phyloP scores from a whole-genome alignment of 2,797 vertebrate species.

The Sebastes variabilis region DNA sequence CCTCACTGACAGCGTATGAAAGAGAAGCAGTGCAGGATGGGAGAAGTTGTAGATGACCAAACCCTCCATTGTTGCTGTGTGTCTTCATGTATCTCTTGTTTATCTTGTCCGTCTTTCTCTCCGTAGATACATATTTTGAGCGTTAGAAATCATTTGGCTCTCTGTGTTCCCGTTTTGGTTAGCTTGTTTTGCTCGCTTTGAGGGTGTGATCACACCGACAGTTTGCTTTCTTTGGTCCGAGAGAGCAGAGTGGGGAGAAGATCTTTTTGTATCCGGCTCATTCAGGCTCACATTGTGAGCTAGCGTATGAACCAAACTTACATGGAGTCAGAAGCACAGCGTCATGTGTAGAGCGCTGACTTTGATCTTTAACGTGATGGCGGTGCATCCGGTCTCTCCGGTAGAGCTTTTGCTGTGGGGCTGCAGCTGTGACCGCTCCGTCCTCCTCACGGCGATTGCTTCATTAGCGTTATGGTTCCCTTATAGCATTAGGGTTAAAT shows the following conservation, averaged over 20 bases:
- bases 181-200: slow-evolving; percentile 32
- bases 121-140: slow-evolving; percentile 23
- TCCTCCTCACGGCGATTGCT: no score
- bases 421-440: no score
- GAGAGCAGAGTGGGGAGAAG: background rate
- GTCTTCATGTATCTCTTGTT: slow-evolving; percentile 6
- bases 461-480: no score
- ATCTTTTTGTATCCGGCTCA: background rate
- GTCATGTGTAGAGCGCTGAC: no score
- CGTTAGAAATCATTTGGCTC: slow-evolving; percentile 12
- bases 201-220: slow-evolving; percentile 27
- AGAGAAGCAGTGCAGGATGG: slow-evolving; percentile 24
- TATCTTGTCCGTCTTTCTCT: slow-evolving; percentile 28
- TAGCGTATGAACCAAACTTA: background rate
- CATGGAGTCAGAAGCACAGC: background rate
- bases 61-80: slow-evolving; percentile 41
- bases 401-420: no score
- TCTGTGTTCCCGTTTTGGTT: background rate
- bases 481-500: no score
- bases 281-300: slow-evolving; percentile 2
- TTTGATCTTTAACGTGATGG: no score
- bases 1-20: background rate
- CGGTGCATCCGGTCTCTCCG: no score
- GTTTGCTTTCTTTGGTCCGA: slow-evolving; percentile 43
- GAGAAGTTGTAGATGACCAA: slow-evolving; percentile 13